Conservation (phyloP, 2,888 invertebrate species). For the Chrysina gloriosa region DNA sequence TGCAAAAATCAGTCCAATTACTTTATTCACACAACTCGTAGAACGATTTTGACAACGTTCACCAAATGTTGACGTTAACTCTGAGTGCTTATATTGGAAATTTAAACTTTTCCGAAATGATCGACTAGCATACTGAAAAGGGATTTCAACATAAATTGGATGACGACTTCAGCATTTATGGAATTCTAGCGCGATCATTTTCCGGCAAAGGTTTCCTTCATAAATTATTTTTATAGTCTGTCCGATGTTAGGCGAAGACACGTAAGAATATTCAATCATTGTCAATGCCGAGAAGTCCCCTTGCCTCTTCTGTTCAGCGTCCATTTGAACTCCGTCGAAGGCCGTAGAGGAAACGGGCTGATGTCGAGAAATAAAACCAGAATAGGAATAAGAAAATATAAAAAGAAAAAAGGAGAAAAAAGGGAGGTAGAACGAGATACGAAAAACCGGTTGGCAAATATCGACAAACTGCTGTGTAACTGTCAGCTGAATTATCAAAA, state of each 20-base stretch:
- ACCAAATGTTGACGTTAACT: background rate
- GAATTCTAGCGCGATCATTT: slow-evolving; percentile 1
- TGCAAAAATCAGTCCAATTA: no score
- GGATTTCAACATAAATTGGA: background rate
- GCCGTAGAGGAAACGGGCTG: background rate
- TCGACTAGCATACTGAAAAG: background rate
- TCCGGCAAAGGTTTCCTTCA: slow-evolving; percentile 23
- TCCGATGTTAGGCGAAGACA: slow-evolving; percentile 20
- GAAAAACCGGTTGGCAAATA: slow-evolving; percentile 22
- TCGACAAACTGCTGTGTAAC: slow-evolving; percentile 39
- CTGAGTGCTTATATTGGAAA: background rate
- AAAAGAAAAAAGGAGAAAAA: background rate
- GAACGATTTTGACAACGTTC: background rate
- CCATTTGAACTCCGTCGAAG: background rate
- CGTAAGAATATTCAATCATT: slow-evolving; percentile 32
- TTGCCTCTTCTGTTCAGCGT: background rate
- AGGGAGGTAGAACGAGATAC: background rate
- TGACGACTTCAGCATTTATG: slow-evolving; percentile 11
- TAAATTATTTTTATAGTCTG: slow-evolving; percentile 38
- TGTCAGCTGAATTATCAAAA: slow-evolving; percentile 36
- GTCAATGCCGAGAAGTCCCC: slow-evolving; percentile 5
- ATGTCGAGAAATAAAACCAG: slow-evolving; percentile 5
- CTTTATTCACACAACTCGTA: background rate
- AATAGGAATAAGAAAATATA: slow-evolving; percentile 18
- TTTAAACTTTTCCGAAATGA: slow-evolving; percentile 12